A percentile compares a stretch with the other conserved stretches of the same genome.
These are phyloP conservation scores for Orchesella cincta DNA, from an alignment of 1,140 invertebrate species.

Conservation along the genomic window DNA sequence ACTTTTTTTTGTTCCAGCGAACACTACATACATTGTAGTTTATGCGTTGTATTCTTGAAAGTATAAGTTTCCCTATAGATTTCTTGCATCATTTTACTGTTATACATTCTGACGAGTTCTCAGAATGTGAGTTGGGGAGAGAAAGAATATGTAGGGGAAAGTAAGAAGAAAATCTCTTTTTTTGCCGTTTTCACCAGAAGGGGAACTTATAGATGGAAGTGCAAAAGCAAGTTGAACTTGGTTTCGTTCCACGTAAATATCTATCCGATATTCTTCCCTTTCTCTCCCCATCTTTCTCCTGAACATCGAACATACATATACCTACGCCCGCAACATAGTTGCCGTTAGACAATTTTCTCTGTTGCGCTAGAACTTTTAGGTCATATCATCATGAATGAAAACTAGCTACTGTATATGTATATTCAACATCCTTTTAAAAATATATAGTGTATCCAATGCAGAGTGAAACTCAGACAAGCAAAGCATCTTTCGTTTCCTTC, in stretches of 20 bases:
- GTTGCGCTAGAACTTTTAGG: too few species aligned
- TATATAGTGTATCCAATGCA: background rate
- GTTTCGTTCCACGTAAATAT: background rate
- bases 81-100: too few species aligned
- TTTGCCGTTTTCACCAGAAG: background rate
- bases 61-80: too few species aligned
- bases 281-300: background rate
- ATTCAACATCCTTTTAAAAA: background rate
- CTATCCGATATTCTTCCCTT: background rate
- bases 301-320: background rate
- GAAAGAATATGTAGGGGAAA: background rate
- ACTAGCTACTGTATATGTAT: background rate
- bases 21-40: too few species aligned
- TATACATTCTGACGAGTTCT: conserved; percentile 2
- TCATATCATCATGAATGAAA: too few species aligned
- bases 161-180: conserved; percentile 22
- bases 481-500: background rate
- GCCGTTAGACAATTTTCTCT: too few species aligned
- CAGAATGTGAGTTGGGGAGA: background rate
- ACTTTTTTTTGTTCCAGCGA: too few species aligned
- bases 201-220: background rate
- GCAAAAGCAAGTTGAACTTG: background rate
- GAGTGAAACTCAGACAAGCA: background rate
- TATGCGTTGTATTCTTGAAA: too few species aligned
- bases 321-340: too few species aligned